Percentiles rank a stretch among this genome's conserved stretches.
Evolutionary conservation across 2,113 vertebrate genomes (phyloP).

Genomic region (Indri indri): DNA sequence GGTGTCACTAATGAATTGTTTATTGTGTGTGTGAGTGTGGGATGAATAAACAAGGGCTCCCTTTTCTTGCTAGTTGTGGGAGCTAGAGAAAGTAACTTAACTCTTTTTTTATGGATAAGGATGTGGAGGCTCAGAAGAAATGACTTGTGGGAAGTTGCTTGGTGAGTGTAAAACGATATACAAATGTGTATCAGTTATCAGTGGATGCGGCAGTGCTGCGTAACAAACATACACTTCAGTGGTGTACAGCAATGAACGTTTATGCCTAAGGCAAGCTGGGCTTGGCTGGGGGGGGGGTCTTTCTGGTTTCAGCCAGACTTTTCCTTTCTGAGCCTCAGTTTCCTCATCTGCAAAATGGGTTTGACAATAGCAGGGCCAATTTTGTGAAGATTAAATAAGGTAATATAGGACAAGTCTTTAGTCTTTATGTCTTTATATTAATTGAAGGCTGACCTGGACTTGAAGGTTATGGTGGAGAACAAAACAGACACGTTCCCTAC

Average conservation of each 20-base stretch:
- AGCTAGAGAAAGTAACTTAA: not conserved
- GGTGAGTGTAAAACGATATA: not conserved
- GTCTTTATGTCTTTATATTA: no score
- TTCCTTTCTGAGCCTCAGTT: not conserved
- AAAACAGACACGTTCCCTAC: fast-evolving
- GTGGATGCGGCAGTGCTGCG: not conserved
- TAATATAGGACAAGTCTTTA: no score
- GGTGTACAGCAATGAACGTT: no score
- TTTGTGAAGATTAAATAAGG: not conserved
- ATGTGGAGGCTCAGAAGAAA: not conserved
- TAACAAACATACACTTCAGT: not conserved
- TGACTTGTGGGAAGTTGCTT: not conserved
- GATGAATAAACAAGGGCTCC: not conserved
- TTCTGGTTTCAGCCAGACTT: not conserved
- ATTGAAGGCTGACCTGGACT: not conserved
- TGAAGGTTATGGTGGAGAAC: not conserved
- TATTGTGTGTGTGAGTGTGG: not conserved
- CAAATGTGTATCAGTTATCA: not conserved
- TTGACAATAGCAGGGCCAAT: not conserved
- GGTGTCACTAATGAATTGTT: not conserved
- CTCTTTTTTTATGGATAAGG: not conserved
- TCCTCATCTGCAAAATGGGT: not conserved
- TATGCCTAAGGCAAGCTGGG: not conserved
- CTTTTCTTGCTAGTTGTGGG: not conserved
- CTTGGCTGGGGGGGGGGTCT: not conserved